Evolutionary conservation across 2,113 vertebrate species (phyloP).

Genomic region (Rhabdornis inornatus): DNA sequence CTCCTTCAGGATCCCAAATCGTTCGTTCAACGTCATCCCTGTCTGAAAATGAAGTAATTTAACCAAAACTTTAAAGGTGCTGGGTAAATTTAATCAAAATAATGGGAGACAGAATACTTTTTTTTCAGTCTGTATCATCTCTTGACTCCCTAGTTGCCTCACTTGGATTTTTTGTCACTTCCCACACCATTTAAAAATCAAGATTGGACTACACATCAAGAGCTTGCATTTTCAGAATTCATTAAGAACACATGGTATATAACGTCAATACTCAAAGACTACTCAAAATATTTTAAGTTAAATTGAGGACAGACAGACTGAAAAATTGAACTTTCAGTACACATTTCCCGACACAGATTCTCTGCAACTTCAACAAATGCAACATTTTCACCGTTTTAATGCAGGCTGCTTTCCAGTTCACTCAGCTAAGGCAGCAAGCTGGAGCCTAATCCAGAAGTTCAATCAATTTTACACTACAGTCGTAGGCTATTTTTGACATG

Average conservation of each 20-base stretch:
- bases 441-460: background rate
- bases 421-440: background rate
- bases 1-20: constrained; percentile 94
- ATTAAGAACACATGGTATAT: background rate
- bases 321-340: background rate
- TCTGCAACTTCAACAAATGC: background rate
- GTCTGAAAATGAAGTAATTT: constrained; percentile 75
- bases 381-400: background rate
- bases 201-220: background rate
- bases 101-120: background rate
- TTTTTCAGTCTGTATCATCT: background rate
- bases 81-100: background rate
- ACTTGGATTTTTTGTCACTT: background rate
- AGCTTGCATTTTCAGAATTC: background rate
- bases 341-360: background rate
- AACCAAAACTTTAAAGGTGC: background rate
- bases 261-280: background rate
- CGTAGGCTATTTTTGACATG: background rate
- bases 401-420: background rate
- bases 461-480: background rate
- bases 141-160: background rate
- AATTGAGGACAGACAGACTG: background rate
- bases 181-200: background rate
- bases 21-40: constrained; percentile 91
- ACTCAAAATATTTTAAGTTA: background rate